phyloP scores from a whole-genome alignment of 2,888 invertebrate species.

The Leptura quadrifasciata region DNA sequence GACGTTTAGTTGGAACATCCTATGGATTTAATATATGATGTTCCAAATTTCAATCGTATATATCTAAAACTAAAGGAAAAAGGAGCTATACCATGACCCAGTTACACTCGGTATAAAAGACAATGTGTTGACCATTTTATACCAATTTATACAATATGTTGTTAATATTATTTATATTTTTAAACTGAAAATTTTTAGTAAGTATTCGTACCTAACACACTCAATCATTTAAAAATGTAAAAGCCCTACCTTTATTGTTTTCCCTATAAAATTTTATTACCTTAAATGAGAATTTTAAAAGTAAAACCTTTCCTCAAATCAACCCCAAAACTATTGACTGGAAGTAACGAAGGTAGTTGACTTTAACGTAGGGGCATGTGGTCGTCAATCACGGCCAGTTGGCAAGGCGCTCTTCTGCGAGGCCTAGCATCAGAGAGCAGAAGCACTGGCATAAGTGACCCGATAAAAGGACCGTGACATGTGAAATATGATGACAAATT shows the following conservation, averaged over 20 bases:
- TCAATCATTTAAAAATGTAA: too few species aligned
- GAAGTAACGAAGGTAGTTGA: constrained; percentile 55
- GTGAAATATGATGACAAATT: constrained; percentile 64
- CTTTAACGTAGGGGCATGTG: constrained; percentile 54
- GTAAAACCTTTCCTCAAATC: constrained; percentile 26
- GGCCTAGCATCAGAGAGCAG: constrained; percentile 50
- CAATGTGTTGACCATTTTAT: too few species aligned
- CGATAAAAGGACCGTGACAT: constrained; percentile 62
- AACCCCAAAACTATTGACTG: constrained; percentile 42
- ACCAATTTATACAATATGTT: too few species aligned
- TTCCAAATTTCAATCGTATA: too few species aligned
- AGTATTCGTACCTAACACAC: too few species aligned
- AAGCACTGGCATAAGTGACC: constrained; percentile 58
- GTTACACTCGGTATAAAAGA: too few species aligned
- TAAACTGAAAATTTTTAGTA: too few species aligned
- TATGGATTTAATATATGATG: too few species aligned
- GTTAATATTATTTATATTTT: too few species aligned
- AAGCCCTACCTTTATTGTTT: neutral
- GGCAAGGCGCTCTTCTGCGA: constrained; percentile 59
- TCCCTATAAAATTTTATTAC: neutral
- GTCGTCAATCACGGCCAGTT: constrained; percentile 60
- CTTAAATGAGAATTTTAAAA: constrained; percentile 17
- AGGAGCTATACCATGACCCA: too few species aligned
- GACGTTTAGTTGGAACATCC: too few species aligned
- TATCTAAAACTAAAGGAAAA: too few species aligned